Evolutionary conservation across 2,888 invertebrate species (phyloP).

Genomic region (Rambutsinella grinnellia): DNA sequence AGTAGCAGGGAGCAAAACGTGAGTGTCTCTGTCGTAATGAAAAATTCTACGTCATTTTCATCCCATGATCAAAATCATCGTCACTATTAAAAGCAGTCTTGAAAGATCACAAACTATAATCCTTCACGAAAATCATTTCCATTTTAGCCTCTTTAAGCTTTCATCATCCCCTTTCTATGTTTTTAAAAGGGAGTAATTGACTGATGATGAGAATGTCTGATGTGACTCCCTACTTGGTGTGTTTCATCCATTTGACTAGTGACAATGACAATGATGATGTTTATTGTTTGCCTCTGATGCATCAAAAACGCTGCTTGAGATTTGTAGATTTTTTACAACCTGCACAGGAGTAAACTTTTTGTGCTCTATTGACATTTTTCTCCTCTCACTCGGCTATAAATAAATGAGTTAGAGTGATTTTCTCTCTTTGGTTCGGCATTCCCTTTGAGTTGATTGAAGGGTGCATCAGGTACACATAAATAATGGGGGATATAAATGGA

Average conservation of each 20-base stretch:
- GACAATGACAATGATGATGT: not conserved
- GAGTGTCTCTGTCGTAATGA: not conserved
- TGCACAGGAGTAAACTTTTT: not conserved
- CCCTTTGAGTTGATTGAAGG: not conserved
- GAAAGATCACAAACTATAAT: not conserved
- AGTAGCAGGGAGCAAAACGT: not conserved
- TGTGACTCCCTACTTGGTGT: not conserved
- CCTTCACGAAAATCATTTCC: not conserved
- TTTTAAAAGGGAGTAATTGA: not conserved
- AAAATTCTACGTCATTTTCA: not conserved
- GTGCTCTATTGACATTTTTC: not conserved
- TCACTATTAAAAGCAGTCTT: not conserved
- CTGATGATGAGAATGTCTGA: not conserved
- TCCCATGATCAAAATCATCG: no score
- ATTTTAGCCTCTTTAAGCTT: conserved; percentile 10
- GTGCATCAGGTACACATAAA: not conserved
- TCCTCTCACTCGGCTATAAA: not conserved
- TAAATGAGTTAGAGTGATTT: not conserved
- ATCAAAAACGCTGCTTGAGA: not conserved
- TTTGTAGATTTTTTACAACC: no score
- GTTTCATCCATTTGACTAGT: not conserved
- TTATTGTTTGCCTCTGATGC: not conserved
- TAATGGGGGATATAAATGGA: not conserved
- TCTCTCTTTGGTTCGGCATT: not conserved
- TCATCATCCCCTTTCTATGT: conserved; percentile 10